phyloP scores from a whole-genome alignment of 1,140 invertebrate genomes.

The Drosophila ambigua region DNA sequence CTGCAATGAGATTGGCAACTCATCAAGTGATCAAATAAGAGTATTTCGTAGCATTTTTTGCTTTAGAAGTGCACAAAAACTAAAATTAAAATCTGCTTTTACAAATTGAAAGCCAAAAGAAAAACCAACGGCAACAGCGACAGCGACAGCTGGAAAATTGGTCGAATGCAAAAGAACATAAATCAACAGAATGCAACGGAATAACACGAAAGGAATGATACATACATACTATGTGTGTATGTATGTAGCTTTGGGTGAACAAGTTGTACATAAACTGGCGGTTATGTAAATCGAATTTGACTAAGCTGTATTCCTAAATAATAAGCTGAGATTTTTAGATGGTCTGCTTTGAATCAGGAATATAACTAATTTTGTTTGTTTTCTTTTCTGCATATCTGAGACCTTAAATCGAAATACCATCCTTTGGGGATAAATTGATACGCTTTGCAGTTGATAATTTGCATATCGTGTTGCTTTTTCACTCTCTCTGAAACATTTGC shows the following conservation, averaged over 20 bases:
- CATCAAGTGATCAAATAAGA: constrained; percentile 29
- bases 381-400: not conserved
- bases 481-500: not conserved
- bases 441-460: constrained; percentile 36
- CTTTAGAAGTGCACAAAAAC: constrained; percentile 9
- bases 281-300: too few species aligned
- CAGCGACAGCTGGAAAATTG: not conserved
- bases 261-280: too few species aligned
- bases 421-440: not conserved
- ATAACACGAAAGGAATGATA: constrained; percentile 10
- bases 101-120: not conserved
- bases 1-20: constrained; percentile 38
- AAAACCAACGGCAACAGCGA: not conserved
- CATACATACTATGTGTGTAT: not conserved
- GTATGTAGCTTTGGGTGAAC: too few species aligned
- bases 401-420: not conserved
- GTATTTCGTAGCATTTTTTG: constrained; percentile 22
- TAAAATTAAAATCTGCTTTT: constrained; percentile 17
- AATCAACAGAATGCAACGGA: constrained; percentile 53
- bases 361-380: not conserved
- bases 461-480: constrained; percentile 3
- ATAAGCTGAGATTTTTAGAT: too few species aligned
- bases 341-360: not conserved
- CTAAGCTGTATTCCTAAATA: too few species aligned
- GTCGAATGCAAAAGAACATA: constrained; percentile 14